Conservation (phyloP, 2,113 vertebrate genomes). For the Thamnophis sirtalis region DNA sequence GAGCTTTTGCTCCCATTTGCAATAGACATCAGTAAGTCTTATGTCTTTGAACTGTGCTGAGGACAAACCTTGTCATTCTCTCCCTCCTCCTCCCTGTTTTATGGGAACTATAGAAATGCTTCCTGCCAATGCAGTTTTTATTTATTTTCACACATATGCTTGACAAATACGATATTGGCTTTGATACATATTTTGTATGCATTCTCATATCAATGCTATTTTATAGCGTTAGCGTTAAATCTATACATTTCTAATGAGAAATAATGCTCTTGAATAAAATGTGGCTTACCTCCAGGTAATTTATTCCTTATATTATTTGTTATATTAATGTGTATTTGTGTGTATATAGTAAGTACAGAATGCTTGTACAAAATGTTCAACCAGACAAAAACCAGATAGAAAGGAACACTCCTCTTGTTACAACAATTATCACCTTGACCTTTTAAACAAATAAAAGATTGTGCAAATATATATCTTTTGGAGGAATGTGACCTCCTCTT, state of each 20-base stretch:
- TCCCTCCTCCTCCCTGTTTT: not conserved
- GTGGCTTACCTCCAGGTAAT: not conserved
- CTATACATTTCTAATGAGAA: not conserved
- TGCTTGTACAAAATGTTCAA: not conserved
- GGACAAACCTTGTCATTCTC: not conserved
- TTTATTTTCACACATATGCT: slow-evolving; percentile 2
- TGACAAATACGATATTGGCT: slow-evolving; percentile 24
- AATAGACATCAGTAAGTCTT: slow-evolving; percentile 18
- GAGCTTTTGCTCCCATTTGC: slow-evolving; percentile 22
- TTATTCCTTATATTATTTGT: not conserved
- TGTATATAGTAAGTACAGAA: not conserved
- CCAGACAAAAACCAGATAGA: not conserved
- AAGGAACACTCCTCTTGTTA: not conserved
- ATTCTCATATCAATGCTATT: slow-evolving; percentile 1
- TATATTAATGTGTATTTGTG: not conserved
- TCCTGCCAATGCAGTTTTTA: slow-evolving; percentile 3
- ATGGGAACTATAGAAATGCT: not conserved
- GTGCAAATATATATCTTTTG: not conserved
- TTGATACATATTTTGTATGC: slow-evolving; percentile 15
- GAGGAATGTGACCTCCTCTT: not conserved
- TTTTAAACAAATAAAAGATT: not conserved
- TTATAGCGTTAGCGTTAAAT: not conserved
- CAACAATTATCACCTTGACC: not conserved
- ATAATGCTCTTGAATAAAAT: not conserved
- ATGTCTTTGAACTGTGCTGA: slow-evolving; percentile 25